These are phyloP conservation scores for Drosophila borborema DNA, from an alignment of 2,888 invertebrate species.

Conservation along the genomic window DNA sequence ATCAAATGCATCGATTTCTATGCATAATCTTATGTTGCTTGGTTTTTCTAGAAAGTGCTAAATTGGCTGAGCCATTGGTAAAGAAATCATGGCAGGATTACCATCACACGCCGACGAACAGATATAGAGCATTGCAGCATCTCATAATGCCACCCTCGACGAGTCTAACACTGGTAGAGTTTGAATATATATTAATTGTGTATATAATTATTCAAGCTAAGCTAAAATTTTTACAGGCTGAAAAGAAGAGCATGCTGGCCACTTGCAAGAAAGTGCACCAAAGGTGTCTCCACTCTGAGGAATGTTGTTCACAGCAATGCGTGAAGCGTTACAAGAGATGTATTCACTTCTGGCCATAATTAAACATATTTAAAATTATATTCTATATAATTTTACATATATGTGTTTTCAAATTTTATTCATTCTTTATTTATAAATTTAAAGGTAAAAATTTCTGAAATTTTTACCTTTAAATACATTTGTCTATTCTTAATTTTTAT, in stretches of 20 bases:
- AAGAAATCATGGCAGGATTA: neutral
- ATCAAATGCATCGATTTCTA: neutral
- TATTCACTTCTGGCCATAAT: neutral
- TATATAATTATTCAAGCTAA: neutral
- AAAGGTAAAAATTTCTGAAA: too few relatives aligned
- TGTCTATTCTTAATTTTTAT: too few relatives aligned
- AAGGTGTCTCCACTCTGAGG: neutral
- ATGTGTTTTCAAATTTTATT: too few relatives aligned
- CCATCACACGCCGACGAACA: neutral
- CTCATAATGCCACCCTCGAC: neutral
- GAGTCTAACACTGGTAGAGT: slow-evolving; percentile 6
- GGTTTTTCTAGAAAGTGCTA: neutral
- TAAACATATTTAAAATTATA: neutral
- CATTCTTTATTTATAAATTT: too few relatives aligned
- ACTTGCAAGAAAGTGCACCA: neutral
- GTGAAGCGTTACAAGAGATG: slow-evolving; percentile 6
- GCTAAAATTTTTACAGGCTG: neutral
- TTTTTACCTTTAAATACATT: too few relatives aligned
- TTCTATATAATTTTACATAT: neutral
- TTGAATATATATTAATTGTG: neutral
- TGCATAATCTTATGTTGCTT: neutral
- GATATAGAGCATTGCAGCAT: neutral
- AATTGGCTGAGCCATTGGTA: neutral
- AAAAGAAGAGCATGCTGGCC: neutral
- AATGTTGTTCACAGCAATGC: slow-evolving; percentile 5